phyloP scores from a whole-genome alignment of 2,797 vertebrate genomes.

The Spondyliosoma cantharus region DNA sequence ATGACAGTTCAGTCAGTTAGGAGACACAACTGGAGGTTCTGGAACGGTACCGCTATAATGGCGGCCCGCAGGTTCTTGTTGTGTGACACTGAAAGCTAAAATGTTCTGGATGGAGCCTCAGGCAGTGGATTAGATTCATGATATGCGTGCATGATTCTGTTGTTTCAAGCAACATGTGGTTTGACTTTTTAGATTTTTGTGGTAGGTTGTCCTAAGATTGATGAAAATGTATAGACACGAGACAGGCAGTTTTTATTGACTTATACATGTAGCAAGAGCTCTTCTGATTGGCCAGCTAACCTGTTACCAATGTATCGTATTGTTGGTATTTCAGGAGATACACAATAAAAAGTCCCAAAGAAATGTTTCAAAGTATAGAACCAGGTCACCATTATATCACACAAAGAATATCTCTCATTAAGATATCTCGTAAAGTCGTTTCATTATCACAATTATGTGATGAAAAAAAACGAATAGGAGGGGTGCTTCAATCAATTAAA shows the following conservation, averaged over 20 bases:
- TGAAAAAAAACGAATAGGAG: not conserved
- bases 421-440: not conserved
- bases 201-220: not conserved
- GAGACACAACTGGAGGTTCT: conserved; percentile 66
- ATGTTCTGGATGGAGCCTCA: conserved; percentile 38
- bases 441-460: not conserved
- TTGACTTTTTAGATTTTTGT: not conserved
- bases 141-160: not conserved
- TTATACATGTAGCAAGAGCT: not conserved
- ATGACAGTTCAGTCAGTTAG: conserved; percentile 49
- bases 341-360: not conserved
- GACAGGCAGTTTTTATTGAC: not conserved
- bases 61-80: conserved; percentile 39
- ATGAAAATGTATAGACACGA: not conserved
- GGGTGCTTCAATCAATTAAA: not conserved
- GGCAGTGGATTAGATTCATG: conserved; percentile 4
- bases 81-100: conserved; percentile 21
- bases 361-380: not conserved
- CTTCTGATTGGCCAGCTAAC: not conserved
- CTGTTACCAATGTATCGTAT: not conserved
- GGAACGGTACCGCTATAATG: conserved; percentile 57
- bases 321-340: not conserved
- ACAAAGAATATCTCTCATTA: not conserved
- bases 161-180: conserved; percentile 3
- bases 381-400: not conserved